Evolutionary conservation across 1,140 invertebrate species (phyloP), one percentile per base, ranked within the genome.

Genomic region (Drosophila eugracilis): DNA sequence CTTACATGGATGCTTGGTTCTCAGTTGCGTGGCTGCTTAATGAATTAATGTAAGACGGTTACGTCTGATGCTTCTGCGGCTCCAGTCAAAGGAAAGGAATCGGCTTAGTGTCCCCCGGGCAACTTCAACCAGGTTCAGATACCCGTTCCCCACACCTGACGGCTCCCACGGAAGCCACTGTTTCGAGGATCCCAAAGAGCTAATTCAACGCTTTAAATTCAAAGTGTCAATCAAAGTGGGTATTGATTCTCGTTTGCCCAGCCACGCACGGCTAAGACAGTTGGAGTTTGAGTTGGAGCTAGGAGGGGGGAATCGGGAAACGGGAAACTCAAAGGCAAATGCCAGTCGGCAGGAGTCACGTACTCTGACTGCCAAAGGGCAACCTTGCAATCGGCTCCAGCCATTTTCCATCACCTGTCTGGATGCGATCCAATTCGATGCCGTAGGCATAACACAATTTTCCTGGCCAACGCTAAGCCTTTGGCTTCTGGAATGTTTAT

Each of bases 211-310:
- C 78, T 78, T 83, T 83, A 67, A 75, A 88, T 88, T 62, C 62
- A 78, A 83, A 88, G 66, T 88, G 83, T 77, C 83, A 88, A 88
- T 88, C 83, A 88, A 88, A 75, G 24, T 24, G 28, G 37, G 54
- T 88, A 83, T 88, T 88, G 83, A 88, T 81, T 75, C 79, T 55
- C 47, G 70, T 71, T 58, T 42, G 62, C 63, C 54, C 62, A 73
- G 45, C 39, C 54, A 45, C 28, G 36, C 45, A 58, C 57, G 65
- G 21, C 45, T 58, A 49, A 63, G 34, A 24, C 75, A 67, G 45
- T 22, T 28, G 55, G 60, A 37, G 50, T 32, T 49, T 17, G 9
- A 36, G 17, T 12, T 32, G 30, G 10, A 32, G 12, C 10, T 32
- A 12, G 30, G 10, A 14, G n/a, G 2, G 6, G 2, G n/a, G 21